These are phyloP conservation scores for Anser brachyrhynchus DNA, from an alignment of 2,113 vertebrate species.

Conservation along the genomic window DNA sequence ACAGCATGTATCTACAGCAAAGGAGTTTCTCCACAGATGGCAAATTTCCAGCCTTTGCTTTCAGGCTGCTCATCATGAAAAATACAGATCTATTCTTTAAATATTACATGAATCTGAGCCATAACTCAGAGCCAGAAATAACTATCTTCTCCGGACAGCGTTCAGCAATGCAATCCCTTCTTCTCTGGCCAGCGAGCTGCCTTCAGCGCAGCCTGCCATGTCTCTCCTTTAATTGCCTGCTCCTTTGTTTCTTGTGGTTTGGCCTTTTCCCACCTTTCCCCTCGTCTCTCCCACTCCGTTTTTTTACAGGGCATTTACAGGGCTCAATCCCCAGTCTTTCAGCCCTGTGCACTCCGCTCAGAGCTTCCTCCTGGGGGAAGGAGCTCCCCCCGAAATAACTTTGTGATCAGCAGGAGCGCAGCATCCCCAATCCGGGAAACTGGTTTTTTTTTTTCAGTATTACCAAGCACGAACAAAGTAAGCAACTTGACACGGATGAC, in stretches of 20 bases:
- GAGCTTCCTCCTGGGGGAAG: background rate
- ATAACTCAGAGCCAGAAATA: slow-evolving; percentile 30
- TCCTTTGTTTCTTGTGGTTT: background rate
- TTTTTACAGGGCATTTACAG: background rate
- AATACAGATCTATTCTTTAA: slow-evolving; percentile 45
- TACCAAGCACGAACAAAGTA: slow-evolving; percentile 13
- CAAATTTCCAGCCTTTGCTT: slow-evolving; percentile 34
- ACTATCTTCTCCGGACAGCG: slow-evolving; percentile 25
- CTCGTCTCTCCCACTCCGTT: background rate
- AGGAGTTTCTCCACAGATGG: background rate
- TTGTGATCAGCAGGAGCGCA: background rate
- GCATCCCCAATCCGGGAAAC: background rate
- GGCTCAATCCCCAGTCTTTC: background rate
- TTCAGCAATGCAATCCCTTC: slow-evolving; percentile 7
- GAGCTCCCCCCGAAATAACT: background rate
- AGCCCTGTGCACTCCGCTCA: background rate
- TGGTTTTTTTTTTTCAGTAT: background rate
- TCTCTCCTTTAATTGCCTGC: background rate
- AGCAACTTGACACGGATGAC: slow-evolving; percentile 1
- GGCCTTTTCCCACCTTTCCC: background rate
- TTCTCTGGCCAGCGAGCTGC: background rate
- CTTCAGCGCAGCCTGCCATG: background rate
- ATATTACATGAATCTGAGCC: slow-evolving; percentile 31
- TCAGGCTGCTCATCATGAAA: slow-evolving; percentile 34
- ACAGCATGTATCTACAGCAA: background rate